Base-by-base conservation (phyloP, 2,888 invertebrate genomes). In the Melolontha melolontha region DNA sequence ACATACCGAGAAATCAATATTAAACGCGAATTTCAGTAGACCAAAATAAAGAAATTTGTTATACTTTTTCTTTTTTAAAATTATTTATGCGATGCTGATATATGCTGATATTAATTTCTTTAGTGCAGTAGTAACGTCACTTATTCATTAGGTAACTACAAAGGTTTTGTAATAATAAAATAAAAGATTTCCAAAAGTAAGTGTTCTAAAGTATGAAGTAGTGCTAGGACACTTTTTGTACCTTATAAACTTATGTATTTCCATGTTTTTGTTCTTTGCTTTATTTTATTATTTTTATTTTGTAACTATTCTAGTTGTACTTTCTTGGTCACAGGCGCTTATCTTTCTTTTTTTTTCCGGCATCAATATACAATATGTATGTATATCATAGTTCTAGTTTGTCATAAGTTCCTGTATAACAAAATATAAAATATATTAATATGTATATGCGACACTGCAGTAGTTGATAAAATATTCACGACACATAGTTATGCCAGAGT, bases 381-480 rank as follows among this genome's bases (percentile, higher is more conserved):
- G 55, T 59, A 51, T 70, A 66, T 62, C 66, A 69, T 71, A 71
- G 71, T 72, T 64, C 73, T 73, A 71, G 70, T 71, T 73, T 74
- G 67, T 69, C 49, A 66, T 73, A 73, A 72, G 73, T 74, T 72
- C 72, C 72, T 75, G 69, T 74, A 66, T 64, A 66, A 70, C 67
- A 34, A 34, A 34, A 34, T 34, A 34, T 34, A 34, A 72, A 71
- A 73, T 73, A 69, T 72, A 69, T 69, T 66, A 72, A 64, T 70
- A 70, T 71, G 71, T 71, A 70, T 73, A 71, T 71, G 50, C 70
- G 69, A 74, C 75, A 76, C 76, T 75, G 75, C 75, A 73, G 74
- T 75, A 75, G 76, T 73, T 72, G 27, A 52, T 6, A 14, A 27
- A 52, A 69, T 73, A 72, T 72, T 69, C 70, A 70, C 71, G 63